These are phyloP conservation scores for Ctenomys sociabilis DNA, from an alignment of 2,113 vertebrate genomes.

Conservation along the genomic window DNA sequence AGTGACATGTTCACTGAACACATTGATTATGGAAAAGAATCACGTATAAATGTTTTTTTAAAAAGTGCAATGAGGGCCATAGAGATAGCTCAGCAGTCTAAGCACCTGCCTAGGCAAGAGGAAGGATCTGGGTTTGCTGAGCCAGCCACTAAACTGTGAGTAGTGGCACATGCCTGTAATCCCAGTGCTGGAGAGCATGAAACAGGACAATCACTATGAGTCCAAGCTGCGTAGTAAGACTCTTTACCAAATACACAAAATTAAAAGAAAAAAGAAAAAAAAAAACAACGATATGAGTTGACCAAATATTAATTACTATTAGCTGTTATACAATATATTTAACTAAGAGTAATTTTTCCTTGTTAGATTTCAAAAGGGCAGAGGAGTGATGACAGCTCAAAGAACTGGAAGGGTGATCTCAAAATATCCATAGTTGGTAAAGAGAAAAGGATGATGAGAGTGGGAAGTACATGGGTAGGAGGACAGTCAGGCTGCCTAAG, in stretches of 20 bases:
- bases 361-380: background rate
- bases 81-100: too few relatives aligned
- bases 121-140: too few relatives aligned
- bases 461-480: background rate
- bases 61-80: background rate
- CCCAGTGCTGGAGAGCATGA: too few relatives aligned
- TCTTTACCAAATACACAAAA: too few relatives aligned
- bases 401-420: background rate
- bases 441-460: background rate
- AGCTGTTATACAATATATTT: conserved; percentile 44
- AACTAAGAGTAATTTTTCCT: background rate
- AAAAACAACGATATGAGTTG: background rate
- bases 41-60: background rate
- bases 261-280: too few relatives aligned
- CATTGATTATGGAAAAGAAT: conserved; percentile 36
- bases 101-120: too few relatives aligned
- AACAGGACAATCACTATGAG: too few relatives aligned
- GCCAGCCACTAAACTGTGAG: too few relatives aligned
- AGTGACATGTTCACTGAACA: conserved; percentile 12
- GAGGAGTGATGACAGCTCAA: background rate
- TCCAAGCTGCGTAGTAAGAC: too few relatives aligned
- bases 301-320: background rate
- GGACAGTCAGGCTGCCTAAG: background rate
- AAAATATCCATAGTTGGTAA: background rate
- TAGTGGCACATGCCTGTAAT: too few relatives aligned